Conservation (phyloP, 2,888 invertebrate genomes). For the Mechanitis mazaeus region DNA sequence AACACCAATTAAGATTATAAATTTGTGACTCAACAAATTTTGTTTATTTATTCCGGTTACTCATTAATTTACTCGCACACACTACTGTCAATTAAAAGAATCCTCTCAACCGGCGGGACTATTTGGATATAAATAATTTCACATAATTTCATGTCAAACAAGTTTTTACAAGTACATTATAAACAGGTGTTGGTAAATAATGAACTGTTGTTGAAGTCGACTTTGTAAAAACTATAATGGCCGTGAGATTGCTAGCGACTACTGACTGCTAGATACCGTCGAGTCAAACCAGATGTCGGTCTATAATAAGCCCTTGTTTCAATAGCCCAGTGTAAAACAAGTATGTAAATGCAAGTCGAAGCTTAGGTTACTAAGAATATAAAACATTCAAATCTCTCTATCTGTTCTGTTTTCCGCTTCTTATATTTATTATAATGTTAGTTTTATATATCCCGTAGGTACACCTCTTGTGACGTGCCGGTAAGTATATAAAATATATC, state of each 20-base stretch:
- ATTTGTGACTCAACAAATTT: constrained; percentile 21
- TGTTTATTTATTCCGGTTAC: constrained; percentile 21
- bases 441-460: no score
- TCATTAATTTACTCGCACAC: constrained; percentile 15
- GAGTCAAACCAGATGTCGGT: constrained; percentile 43
- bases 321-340: constrained; percentile 15
- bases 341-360: background rate
- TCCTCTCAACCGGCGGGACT: background rate
- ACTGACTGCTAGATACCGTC: constrained; percentile 29
- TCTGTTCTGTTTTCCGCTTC: no score
- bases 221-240: constrained; percentile 34
- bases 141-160: constrained; percentile 4
- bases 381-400: no score
- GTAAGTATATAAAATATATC: no score
- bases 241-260: constrained; percentile 39
- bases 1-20: background rate
- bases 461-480: no score
- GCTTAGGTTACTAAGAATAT: no score
- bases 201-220: constrained; percentile 26
- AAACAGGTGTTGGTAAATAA: constrained; percentile 28
- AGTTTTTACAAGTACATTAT: constrained; percentile 16
- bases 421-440: no score
- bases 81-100: constrained; percentile 7
- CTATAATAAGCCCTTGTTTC: constrained; percentile 41
- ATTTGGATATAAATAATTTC: background rate